Percentiles rank a stretch among this genome's conserved stretches.
Conservation (phyloP, 2,888 invertebrate genomes). For the Copidosoma aretas region DNA sequence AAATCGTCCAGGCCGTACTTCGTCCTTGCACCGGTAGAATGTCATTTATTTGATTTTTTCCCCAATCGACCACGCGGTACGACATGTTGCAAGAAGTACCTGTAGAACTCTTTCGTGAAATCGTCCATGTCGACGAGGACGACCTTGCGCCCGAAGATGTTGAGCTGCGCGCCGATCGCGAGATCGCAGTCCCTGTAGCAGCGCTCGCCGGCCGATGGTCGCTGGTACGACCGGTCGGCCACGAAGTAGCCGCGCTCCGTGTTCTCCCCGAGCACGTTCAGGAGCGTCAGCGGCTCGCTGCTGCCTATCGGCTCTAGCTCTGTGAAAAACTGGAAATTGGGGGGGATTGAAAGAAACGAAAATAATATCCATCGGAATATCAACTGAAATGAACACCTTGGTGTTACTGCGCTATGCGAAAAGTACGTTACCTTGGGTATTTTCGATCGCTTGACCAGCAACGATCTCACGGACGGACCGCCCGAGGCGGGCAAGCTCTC, state of each 20-base stretch:
- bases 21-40: constrained; percentile 41
- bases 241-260: constrained; percentile 66
- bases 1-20: constrained; percentile 69
- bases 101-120: constrained; percentile 85
- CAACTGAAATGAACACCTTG: too few species aligned
- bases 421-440: constrained; percentile 73
- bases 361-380: too few species aligned
- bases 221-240: constrained; percentile 59
- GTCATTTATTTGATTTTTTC: too few species aligned
- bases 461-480: constrained; percentile 74
- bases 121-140: constrained; percentile 84
- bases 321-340: constrained; percentile 47
- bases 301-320: constrained; percentile 61
- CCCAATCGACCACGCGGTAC: too few species aligned
- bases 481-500: constrained; percentile 74
- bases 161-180: constrained; percentile 80
- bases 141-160: constrained; percentile 82
- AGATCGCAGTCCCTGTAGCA: constrained; percentile 78
- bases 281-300: constrained; percentile 64
- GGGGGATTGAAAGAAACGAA: too few species aligned
- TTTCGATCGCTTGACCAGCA: constrained; percentile 78
- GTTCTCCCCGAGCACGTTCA: constrained; percentile 71
- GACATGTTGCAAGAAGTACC: too few species aligned
- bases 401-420: background rate
- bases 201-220: constrained; percentile 59